Evolutionary conservation across 2,888 invertebrate species (phyloP).

Genomic region (Acleris literana): DNA sequence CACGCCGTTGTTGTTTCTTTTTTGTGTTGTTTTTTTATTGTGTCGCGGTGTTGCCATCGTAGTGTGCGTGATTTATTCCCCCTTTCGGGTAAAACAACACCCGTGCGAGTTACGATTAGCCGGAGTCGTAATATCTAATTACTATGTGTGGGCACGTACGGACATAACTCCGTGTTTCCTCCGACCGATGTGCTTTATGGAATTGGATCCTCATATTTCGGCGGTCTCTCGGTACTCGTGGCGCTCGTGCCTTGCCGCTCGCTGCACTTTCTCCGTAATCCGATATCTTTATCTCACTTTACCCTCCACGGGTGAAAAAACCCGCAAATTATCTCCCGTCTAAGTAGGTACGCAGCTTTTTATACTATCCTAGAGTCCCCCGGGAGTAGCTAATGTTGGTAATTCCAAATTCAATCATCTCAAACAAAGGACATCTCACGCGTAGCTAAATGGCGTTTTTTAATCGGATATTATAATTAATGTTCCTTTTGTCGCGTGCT

Average conservation of each 20-base stretch:
- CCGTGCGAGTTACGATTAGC: constrained; percentile 82
- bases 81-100: constrained; percentile 82
- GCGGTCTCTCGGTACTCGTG: constrained; percentile 76
- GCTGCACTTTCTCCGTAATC: constrained; percentile 68
- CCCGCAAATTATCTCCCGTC: constrained; percentile 48
- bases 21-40: constrained; percentile 68
- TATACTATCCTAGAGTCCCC: constrained; percentile 59
- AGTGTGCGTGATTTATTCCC: constrained; percentile 77
- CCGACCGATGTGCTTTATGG: constrained; percentile 81
- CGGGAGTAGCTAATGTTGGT: constrained; percentile 73
- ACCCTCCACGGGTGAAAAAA: constrained; percentile 45
- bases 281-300: constrained; percentile 64
- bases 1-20: constrained; percentile 77
- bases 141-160: constrained; percentile 81
- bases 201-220: constrained; percentile 82
- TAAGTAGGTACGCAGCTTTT: constrained; percentile 58
- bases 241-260: constrained; percentile 67
- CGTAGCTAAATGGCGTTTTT: constrained; percentile 82
- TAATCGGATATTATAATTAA: constrained; percentile 85
- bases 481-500: constrained; percentile 84
- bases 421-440: constrained; percentile 79
- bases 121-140: constrained; percentile 81
- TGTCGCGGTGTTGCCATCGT: constrained; percentile 70
- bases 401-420: constrained; percentile 81
- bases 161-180: constrained; percentile 79